These are phyloP conservation scores for Mastomys natalensis DNA, from an alignment of 2,113 vertebrate species.

Conservation along the genomic window DNA sequence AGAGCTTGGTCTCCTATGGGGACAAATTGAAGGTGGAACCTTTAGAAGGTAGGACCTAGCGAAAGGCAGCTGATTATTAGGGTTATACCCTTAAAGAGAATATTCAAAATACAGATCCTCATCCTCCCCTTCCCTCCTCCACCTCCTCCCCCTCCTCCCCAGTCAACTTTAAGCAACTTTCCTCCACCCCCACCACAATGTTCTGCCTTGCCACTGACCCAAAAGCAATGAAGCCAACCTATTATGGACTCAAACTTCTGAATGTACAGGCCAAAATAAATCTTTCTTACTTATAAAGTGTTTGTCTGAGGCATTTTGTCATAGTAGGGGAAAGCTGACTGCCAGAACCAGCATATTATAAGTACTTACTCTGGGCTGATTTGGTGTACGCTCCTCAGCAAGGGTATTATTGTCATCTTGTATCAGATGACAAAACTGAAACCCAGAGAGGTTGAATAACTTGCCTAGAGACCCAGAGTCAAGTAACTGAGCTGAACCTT, in stretches of 20 bases:
- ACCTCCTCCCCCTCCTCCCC: neutral
- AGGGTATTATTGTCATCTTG: neutral
- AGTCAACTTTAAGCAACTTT: neutral
- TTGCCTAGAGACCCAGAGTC: neutral
- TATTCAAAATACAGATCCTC: neutral
- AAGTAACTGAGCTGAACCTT: neutral
- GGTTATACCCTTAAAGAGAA: neutral
- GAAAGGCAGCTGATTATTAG: neutral
- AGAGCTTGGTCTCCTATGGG: neutral
- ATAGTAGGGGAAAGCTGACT: neutral
- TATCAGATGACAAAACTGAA: slow-evolving; percentile 23
- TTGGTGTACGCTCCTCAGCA: neutral
- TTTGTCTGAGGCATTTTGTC: neutral
- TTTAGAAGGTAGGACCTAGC: neutral
- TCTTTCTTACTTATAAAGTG: neutral
- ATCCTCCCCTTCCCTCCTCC: too few relatives aligned
- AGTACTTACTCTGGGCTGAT: neutral
- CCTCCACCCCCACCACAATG: neutral
- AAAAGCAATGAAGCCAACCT: neutral
- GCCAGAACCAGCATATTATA: neutral
- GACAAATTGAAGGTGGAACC: too few relatives aligned
- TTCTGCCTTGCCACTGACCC: neutral
- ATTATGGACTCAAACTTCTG: neutral
- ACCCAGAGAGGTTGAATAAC: neutral
- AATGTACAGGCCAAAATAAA: neutral